Evolutionary conservation across 2,113 vertebrate species (phyloP), one percentile per base, ranked within the genome.

Genomic region (Indicator maculatus): DNA sequence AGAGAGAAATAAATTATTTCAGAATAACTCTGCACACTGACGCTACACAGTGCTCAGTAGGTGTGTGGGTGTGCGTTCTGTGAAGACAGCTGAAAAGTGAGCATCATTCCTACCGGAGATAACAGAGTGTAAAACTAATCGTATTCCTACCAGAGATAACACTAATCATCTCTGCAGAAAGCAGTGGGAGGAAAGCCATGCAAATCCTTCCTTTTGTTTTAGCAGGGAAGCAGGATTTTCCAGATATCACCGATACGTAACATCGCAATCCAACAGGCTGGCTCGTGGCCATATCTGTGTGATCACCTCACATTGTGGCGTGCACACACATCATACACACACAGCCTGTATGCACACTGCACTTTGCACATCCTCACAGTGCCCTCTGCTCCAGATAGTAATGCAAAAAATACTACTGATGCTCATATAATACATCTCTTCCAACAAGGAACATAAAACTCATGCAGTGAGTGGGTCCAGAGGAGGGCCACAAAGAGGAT

Each of bases 101-200:
- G 86, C 96, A 96, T 82, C 96, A 47, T 88, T 96, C 83, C 95
- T 95, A 60, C 74, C 74, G 18, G 89, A 96, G 64, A 93, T 52
- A 97, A 90, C 87, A 78, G 78, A 41, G 79, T 82, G 72, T 53
- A 95, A 73, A 16, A 59, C 85, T 77, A 69, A 96, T 71, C 61
- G 8, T 96, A 58, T 89, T 96, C 79, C 95, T 95, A 55, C 74
- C 72, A 18, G 86, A 96, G 64, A 92, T 56, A 97, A 90, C 90
- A 78, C 85, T 71, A 63, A 95, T 69, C 61, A 5, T 91, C 96
- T 60, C 24, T 83, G 95, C 93, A 89, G 63, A 24, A 4, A 86
- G 89, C 6, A 88, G 38, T 16, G 73, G 60, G 60, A 95, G 73
- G 38, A 88, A 80, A 89, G 47, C 76, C 74, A 44, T 31, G 33